Conservation (phyloP, 2,888 invertebrate species). For the Amiota mariae region DNA sequence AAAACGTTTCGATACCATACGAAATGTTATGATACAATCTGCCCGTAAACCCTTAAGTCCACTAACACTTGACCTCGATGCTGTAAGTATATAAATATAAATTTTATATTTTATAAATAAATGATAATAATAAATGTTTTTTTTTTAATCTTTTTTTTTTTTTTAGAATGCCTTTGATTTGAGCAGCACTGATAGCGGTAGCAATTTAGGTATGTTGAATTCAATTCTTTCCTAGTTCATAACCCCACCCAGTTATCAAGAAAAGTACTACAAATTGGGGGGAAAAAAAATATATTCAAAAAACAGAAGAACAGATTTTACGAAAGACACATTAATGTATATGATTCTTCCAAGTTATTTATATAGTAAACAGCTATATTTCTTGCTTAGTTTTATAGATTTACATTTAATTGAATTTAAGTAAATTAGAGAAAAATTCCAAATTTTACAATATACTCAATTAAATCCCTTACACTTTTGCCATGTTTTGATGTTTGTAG, state of each 20-base stretch:
- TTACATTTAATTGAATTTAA: not conserved
- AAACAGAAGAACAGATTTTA: too few species aligned
- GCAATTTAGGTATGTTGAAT: slow-evolving; percentile 27
- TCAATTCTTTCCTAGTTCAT: not conserved
- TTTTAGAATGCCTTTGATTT: slow-evolving; percentile 79
- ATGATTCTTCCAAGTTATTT: too few species aligned
- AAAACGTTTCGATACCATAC: slow-evolving; percentile 67
- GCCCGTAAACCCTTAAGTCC: slow-evolving; percentile 73
- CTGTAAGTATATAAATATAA: slow-evolving; percentile 74
- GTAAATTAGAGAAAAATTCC: not conserved
- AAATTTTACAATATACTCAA: not conserved
- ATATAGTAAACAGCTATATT: not conserved
- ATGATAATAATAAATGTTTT: too few species aligned
- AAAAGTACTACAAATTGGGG: too few species aligned
- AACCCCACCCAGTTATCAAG: too few species aligned
- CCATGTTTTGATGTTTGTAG: too few species aligned
- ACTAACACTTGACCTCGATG: slow-evolving; percentile 81
- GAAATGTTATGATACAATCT: slow-evolving; percentile 67
- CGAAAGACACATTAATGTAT: too few species aligned
- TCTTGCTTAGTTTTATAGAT: not conserved
- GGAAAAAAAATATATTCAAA: too few species aligned
- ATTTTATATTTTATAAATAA: not conserved
- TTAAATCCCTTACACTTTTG: too few species aligned
- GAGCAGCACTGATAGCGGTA: slow-evolving; percentile 55
- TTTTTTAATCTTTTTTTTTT: slow-evolving; percentile 29